Base-by-base conservation (phyloP, 2,888 invertebrate species). In the Rhamnusium bicolor region DNA sequence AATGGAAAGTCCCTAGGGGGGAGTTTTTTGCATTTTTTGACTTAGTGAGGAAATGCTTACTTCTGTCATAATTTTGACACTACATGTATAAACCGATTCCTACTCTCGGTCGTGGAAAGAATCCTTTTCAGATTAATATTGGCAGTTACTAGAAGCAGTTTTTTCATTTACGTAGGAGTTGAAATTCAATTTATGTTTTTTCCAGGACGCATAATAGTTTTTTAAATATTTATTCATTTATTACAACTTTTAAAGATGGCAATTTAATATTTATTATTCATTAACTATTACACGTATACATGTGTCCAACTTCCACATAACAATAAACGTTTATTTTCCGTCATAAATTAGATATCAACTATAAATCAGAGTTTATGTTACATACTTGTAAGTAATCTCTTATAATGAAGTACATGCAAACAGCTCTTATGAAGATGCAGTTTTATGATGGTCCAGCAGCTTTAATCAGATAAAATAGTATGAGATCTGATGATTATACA, bases 311-410 rank as follows among this genome's bases (percentile, higher is more conserved):
- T 4, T 24, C 12, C 8, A 19, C 12, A 24, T 12, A 56, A 56
- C 56, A 56, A 56, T 56, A 27, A 56, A 56, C 27, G 27, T 8
- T 56, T 27, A 56, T 56, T 56, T 21, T 56, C 8, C 24, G 27
- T 56, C 56, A 14, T 56, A 56, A 56, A 56, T 56, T 5, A 5
- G 8, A 27, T 27, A n/a, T 14, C 14, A 27, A 27, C 27, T 7
- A 56, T 56, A 56, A 56, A 56, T 56, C 56, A 56, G 56, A 8
- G 27, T 27, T 27, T 56, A 56, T 56, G 56, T 27, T 56, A 27
- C 27, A 56, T 27, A 14, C 40, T 40, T 40, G 8, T 32, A 32
- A 4, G 29, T 32, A 32, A 32, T 24, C 24, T 24, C 24, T 24
- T 6, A 8, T n/a, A 40, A n/a, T 12, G 40, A 40, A 12, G 12